A percentile compares a stretch with the other conserved stretches of the same genome.
Conservation (phyloP, 2,888 invertebrate genomes). For the Lycocerus yunnanus region DNA sequence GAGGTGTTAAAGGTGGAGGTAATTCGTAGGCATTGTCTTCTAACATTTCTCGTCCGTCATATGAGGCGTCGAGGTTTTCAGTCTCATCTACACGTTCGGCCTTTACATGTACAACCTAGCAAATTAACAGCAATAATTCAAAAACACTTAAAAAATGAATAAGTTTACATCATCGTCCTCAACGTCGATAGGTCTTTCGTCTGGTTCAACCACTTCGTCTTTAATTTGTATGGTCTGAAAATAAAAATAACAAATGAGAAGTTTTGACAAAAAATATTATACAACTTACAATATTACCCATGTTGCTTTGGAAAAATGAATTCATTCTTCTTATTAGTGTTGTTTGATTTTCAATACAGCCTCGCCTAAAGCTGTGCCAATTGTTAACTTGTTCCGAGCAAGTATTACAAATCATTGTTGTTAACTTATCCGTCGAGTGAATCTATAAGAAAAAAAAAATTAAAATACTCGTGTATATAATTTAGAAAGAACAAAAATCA, state of each 20-base stretch:
- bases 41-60: slow-evolving; percentile 36
- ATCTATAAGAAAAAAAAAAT: slow-evolving; percentile 61
- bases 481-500: no score
- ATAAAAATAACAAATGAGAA: not conserved
- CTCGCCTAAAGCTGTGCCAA: slow-evolving; percentile 69
- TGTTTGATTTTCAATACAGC: slow-evolving; percentile 68
- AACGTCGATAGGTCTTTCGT: not conserved
- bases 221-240: slow-evolving; percentile 48
- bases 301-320: slow-evolving; percentile 23
- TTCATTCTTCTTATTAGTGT: slow-evolving; percentile 65
- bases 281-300: slow-evolving; percentile 9
- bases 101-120: slow-evolving; percentile 47
- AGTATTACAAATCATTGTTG: slow-evolving; percentile 67
- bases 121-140: not conserved
- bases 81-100: slow-evolving; percentile 38
- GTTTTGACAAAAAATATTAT: not conserved
- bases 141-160: not conserved
- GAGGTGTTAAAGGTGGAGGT: slow-evolving; percentile 42
- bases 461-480: not conserved
- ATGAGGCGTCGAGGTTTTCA: slow-evolving; percentile 7
- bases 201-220: slow-evolving; percentile 38
- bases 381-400: slow-evolving; percentile 68
- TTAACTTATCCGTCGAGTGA: slow-evolving; percentile 64
- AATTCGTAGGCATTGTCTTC: slow-evolving; percentile 43
- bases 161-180: slow-evolving; percentile 16